These are phyloP conservation scores for Nymphalis io DNA, from an alignment of 1,140 invertebrate species.

Conservation along the genomic window DNA sequence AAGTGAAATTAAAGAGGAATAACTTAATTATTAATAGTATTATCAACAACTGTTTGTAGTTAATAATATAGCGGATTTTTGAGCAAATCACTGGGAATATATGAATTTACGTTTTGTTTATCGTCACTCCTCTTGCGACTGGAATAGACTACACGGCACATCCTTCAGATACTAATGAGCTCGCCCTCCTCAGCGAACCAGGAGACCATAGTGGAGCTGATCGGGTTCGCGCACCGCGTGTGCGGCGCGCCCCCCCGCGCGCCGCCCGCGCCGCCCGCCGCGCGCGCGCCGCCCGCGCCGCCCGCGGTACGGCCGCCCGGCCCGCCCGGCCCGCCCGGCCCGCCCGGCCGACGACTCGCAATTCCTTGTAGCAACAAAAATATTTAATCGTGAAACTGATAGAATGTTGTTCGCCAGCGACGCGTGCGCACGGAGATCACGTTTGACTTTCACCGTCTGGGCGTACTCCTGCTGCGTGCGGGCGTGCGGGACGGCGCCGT, in stretches of 20 bases:
- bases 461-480: slow-evolving; percentile 91
- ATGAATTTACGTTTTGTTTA: no score
- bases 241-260: slow-evolving; percentile 49
- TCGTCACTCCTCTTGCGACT: no score
- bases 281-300: slow-evolving; percentile 24
- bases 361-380: no score
- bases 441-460: slow-evolving; percentile 95
- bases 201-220: slow-evolving; percentile 95
- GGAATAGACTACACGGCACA: no score
- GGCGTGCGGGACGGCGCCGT: slow-evolving; percentile 86
- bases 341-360: no score
- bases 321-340: neutral
- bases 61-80: no score
- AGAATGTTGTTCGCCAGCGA: neutral
- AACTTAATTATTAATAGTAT: no score
- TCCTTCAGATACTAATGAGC: no score
- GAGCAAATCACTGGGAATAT: no score
- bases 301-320: slow-evolving; percentile 3
- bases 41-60: no score
- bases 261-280: slow-evolving; percentile 21
- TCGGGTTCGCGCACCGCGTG: slow-evolving; percentile 91
- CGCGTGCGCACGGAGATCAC: slow-evolving; percentile 87
- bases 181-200: slow-evolving; percentile 87
- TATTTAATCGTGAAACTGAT: neutral
- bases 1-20: no score